Base-by-base conservation (phyloP, 2,113 vertebrate genomes). In the Grantiella picta region DNA sequence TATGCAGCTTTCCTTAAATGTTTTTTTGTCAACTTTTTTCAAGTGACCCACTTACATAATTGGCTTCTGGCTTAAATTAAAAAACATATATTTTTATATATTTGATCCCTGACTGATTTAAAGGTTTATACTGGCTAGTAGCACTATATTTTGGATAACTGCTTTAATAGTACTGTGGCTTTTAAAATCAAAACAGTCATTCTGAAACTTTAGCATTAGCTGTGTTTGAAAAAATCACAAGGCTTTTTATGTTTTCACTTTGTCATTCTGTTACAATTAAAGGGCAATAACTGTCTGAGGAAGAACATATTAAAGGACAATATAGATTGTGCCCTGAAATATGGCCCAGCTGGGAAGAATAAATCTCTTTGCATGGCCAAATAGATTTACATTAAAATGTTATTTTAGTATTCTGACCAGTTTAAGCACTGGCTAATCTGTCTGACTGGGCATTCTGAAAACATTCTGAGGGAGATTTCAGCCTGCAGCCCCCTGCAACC, bases 31-130 rank as follows among this genome's bases (percentile, higher is more conserved):
- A 92, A 89, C 56, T 91, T 97, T 85, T 96, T 97, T 94, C 89
- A 76, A 92, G 64, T 93, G 95, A 97, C 95, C 93, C 83, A 78
- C 76, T 97, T 97, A 66, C 69, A 66, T 95, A 93, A 97, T 96
- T 97, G 91, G 82, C 89, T 79, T 94, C 86, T 89, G 90, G 73
- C 56, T 90, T 95, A 72, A 91, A 93, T 96, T 96, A 84, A 93
- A 91, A 89, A 92, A 47, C 35, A 17, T 29, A 15, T n/a, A 31
- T n/a, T 45, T 52, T 31, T 70, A 75, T 82, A 59, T 84, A 65
- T 92, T 88, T 91, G 52, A 93, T 96, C 69, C 50, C 45, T 63
- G 94, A 66, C 65, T 93, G 80, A 92, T 91, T 68, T 84, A 78
- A 92, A 87, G 82, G 83, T 79, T 96, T 91, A 28, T 83, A 25